These are phyloP conservation scores for Noturus placidus DNA, from an alignment of 2,113 vertebrate genomes.

Conservation along the genomic window DNA sequence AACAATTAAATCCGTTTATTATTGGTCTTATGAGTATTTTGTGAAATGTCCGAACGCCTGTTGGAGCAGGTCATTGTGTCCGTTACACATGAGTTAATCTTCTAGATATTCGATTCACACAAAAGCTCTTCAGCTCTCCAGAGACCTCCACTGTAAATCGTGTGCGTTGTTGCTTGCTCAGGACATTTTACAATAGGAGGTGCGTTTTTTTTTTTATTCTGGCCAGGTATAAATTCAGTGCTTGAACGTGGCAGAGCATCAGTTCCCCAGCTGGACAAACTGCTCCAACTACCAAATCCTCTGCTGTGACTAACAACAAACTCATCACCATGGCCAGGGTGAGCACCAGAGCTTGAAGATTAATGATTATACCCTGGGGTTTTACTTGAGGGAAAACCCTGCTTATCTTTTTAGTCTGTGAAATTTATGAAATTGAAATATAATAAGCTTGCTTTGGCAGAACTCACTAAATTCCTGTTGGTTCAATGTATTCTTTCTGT, in stretches of 20 bases:
- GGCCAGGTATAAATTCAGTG: constrained; percentile 16
- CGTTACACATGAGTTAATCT: neutral
- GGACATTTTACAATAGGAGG: constrained; percentile 9
- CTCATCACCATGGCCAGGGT: constrained; percentile 17
- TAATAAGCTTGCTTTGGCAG: neutral
- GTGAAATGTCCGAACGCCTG: neutral
- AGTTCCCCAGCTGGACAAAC: constrained; percentile 10
- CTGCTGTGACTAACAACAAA: neutral
- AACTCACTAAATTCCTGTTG: neutral
- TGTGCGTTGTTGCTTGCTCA: constrained; percentile 11
- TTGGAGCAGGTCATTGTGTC: neutral
- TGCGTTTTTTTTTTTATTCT: neutral
- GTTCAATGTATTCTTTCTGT: neutral
- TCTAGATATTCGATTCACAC: constrained; percentile 1
- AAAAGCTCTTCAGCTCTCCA: constrained; percentile 19
- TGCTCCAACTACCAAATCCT: neutral
- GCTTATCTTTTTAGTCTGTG: neutral
- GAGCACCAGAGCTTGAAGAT: neutral
- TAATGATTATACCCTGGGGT: neutral
- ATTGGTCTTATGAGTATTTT: neutral
- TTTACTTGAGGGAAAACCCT: neutral
- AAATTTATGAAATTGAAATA: neutral
- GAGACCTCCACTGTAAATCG: neutral
- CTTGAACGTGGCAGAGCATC: neutral
- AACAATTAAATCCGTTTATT: neutral